Evolutionary conservation across 2,888 invertebrate genomes (phyloP), one percentile per base, ranked within the genome.

Genomic region (Tyria jacobaeae): DNA sequence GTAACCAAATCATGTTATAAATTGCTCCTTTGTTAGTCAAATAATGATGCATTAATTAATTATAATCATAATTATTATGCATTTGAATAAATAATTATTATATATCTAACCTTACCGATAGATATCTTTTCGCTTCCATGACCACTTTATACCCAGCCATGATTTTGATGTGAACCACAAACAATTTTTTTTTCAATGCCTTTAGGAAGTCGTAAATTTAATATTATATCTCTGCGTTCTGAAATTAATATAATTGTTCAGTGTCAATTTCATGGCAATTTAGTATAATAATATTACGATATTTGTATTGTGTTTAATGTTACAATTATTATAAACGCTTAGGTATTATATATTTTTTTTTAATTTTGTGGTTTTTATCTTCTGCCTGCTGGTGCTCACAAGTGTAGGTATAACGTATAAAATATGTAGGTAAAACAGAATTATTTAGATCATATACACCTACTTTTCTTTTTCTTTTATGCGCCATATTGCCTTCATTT

Each of bases 71-170:
- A 53, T 34, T 31, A 60, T 49, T 21, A 25, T 64, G 51, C 53
- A 64, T 64, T 66, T 56, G 51, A 68, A 68, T 39, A 39, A n/a
- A 49, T 66, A 60, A 54, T 68, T 63, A 60, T 60, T 24, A 50
- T 59, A 49, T 55, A 54, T 52, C 17, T 60, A 64, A 66, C 64
- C 71, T 73, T 60, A 66, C 41, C 35, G 65, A 65, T 69, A 58
- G 53, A 54, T 61, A 74, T 74, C 73, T 73, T 73, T 61, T 62
- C 74, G 70, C 64, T 74, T 60, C 61, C 57, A 52, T 66, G 75
- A 62, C 51, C 63, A 52, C 60, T 34, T 52, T 57, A 37, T 27
- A 53, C 2, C 62, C 51, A 69, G 48, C 60, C 62, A 52, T 67
- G 62, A 24, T 60, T 60, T 49, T 54, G 51, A 70, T 69, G 69